Evolutionary conservation across 2,113 vertebrate species (phyloP).

Genomic region (Aspidoscelis tigris): DNA sequence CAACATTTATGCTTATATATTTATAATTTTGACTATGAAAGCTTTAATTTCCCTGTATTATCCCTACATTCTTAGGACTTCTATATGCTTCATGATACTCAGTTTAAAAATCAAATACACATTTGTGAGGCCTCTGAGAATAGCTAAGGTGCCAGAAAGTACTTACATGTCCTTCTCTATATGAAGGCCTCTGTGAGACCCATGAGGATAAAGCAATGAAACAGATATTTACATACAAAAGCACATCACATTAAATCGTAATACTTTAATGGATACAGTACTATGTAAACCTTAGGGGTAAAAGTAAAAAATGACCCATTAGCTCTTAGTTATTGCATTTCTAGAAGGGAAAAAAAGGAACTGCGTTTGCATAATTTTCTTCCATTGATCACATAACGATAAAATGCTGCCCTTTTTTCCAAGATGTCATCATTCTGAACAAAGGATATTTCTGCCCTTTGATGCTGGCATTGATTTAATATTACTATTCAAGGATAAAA

Average conservation of each 20-base stretch:
- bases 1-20: too few relatives aligned
- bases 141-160: too few relatives aligned
- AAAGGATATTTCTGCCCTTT: slow-evolving; percentile 44
- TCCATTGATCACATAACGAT: not conserved
- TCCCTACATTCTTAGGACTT: too few relatives aligned
- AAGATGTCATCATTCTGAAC: slow-evolving; percentile 34
- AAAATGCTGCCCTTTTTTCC: slow-evolving; percentile 8
- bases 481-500: slow-evolving; percentile 36
- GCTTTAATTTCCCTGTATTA: too few relatives aligned
- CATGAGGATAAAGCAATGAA: not conserved
- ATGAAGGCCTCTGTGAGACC: not conserved
- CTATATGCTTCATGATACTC: too few relatives aligned
- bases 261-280: not conserved
- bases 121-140: too few relatives aligned
- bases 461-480: slow-evolving; percentile 27
- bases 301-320: slow-evolving; percentile 12
- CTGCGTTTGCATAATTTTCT: slow-evolving; percentile 4
- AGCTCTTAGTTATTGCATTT: not conserved
- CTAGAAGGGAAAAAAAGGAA: not conserved
- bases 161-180: not conserved
- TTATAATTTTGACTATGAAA: too few relatives aligned
- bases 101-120: too few relatives aligned
- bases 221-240: not conserved
- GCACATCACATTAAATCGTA: not conserved
- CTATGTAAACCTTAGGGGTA: not conserved